Percentiles rank a stretch among this genome's conserved stretches.
Conservation (phyloP, 2,113 vertebrate species). For the Zapornia atra region DNA sequence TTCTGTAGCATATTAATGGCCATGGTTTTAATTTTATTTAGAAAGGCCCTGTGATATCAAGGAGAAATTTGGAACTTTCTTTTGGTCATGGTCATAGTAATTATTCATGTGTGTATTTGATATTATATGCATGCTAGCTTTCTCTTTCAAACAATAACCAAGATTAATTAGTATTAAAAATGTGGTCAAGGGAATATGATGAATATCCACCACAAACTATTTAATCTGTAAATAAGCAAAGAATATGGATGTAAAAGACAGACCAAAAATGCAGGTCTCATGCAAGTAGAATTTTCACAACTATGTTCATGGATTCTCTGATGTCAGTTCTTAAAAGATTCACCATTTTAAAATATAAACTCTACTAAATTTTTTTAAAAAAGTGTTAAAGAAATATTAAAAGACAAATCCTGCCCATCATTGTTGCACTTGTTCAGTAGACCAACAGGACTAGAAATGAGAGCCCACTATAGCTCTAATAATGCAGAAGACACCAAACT, state of each 20-base stretch:
- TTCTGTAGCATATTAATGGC: background rate
- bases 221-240: background rate
- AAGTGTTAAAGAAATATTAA: background rate
- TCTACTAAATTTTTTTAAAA: background rate
- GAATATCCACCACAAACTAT: background rate
- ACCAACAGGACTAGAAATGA: background rate
- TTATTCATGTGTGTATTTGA: background rate
- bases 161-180: background rate
- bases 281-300: background rate
- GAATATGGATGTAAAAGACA: background rate
- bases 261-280: background rate
- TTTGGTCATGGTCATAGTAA: background rate
- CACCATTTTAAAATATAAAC: background rate
- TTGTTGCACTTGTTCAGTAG: background rate
- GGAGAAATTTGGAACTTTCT: background rate
- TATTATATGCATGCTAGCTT: rapidly evolving
- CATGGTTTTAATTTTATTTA: background rate
- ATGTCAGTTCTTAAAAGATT: background rate
- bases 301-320: background rate
- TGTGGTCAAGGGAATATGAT: background rate
- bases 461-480: background rate
- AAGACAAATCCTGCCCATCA: background rate
- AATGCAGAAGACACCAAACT: too few species aligned
- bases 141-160: background rate
- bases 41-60: background rate